Evolutionary conservation across 2,888 invertebrate species (phyloP), one percentile per base, ranked within the genome.

Genomic region (Eubasilissa splendida): DNA sequence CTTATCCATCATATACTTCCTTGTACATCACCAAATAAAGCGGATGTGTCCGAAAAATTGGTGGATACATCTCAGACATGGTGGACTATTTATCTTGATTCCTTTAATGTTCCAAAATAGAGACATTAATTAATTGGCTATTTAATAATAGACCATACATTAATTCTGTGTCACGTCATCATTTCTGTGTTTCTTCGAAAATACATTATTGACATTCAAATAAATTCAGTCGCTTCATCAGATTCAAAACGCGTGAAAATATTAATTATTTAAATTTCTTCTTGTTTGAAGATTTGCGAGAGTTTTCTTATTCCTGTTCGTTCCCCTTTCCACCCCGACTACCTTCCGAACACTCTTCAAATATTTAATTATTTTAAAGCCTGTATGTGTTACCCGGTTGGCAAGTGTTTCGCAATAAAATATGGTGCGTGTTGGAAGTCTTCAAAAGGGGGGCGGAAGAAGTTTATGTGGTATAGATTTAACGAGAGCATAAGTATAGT

Each of bases 361-460:
- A 73, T 63, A 79, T 79, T 79, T 79, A 79, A 73, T 71, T 79
- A 79, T 79, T 79, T 79, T 73, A 63, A 79, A 79, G 73, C 73
- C 73, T 79, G 7, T 22, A 54, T 60, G 31, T 77, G 9, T 14
- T 12, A 7, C 4, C 22, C 7, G 63, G 63, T 31, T 7, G 63
- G 12, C 31, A 63, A 63, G 63, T 22, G 22, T 31, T 31, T 12
- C 42, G 63, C 42, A 33, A 31, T 7, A 8, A 31, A 33, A 33
- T 63, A 63, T 11, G 22, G 63, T 12, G 63, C 4, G 42, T 10
- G 42, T 4, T 5, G 7, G 42, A 42, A 42, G 42, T 42, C 42
- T 42, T 42, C 42, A 42, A 42, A 42, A 7, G 2, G 42, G 42
- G 7, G 42, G 7, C 42, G 42, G 42, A 42, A 42, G 42, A 42